phyloP scores from a whole-genome alignment of 2,113 vertebrate genomes.

The Lathamus discolor region DNA sequence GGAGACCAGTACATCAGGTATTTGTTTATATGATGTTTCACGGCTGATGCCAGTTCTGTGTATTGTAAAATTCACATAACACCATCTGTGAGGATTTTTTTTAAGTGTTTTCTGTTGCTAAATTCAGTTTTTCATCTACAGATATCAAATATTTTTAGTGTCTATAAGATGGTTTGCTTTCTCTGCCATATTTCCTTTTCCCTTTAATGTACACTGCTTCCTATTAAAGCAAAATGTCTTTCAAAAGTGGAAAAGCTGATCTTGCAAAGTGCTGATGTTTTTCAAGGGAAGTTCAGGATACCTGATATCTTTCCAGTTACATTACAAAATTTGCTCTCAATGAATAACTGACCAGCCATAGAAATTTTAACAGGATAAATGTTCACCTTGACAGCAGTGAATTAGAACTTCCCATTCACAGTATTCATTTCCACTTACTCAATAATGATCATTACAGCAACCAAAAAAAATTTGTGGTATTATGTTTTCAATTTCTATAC shows the following conservation, averaged over 20 bases:
- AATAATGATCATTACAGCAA: background rate
- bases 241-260: background rate
- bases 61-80: background rate
- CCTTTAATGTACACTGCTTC: background rate
- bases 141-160: background rate
- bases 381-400: background rate
- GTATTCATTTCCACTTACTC: background rate
- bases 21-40: background rate
- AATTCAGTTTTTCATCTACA: background rate
- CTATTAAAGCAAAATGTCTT: background rate
- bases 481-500: background rate
- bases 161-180: background rate
- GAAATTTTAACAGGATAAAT: background rate
- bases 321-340: background rate
- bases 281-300: background rate
- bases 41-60: background rate
- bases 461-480: background rate
- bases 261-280: background rate
- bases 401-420: background rate
- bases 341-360: background rate
- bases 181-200: background rate
- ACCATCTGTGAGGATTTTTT: background rate
- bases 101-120: background rate
- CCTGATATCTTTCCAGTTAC: background rate
- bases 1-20: background rate